Conservation (phyloP, 2,797 vertebrate species). For the Lacerta agilis region DNA sequence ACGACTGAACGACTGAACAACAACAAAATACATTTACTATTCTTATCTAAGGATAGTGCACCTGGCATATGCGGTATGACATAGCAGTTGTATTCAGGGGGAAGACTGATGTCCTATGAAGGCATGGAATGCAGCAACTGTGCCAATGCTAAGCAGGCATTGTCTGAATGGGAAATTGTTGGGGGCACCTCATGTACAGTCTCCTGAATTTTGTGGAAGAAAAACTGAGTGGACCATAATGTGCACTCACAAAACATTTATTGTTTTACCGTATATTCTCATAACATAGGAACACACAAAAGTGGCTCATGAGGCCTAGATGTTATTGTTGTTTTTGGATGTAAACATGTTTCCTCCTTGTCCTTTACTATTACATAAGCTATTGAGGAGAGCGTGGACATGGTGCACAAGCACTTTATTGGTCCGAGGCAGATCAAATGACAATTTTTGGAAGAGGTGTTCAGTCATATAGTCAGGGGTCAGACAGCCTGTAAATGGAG, state of each 20-base stretch:
- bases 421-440: neutral
- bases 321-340: neutral
- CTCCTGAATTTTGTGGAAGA: neutral
- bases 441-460: neutral
- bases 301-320: constrained; percentile 13
- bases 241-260: neutral
- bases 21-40: too few species aligned
- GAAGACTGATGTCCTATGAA: neutral
- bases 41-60: neutral
- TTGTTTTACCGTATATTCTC: neutral
- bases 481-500: neutral
- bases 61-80: neutral
- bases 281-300: constrained; percentile 14
- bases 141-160: neutral
- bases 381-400: neutral
- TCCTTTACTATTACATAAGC: neutral
- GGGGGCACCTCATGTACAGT: neutral
- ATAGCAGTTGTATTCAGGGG: neutral
- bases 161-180: neutral
- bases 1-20: too few species aligned
- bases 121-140: neutral
- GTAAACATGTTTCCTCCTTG: neutral
- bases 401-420: neutral
- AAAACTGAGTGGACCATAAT: neutral
- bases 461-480: neutral